A percentile compares a stretch with the other conserved stretches of the same genome.
Evolutionary conservation across 35 echinoderm and acorn worm species (phyloP).

Genomic region (Nesometra sesokonis): DNA sequence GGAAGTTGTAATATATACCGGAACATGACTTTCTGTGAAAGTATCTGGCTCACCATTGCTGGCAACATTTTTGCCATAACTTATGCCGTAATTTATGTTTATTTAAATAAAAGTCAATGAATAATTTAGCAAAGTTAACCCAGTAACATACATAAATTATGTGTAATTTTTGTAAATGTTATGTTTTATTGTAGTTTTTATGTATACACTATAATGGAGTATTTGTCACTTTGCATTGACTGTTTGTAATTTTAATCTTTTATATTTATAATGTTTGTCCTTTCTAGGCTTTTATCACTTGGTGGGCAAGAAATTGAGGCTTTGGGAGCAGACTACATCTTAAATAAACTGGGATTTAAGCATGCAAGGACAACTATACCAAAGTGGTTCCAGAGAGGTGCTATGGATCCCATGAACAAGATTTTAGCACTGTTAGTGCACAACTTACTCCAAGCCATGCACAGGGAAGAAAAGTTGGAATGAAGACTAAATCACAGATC

Average conservation of each 20-base stretch:
- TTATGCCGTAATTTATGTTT: too few relatives aligned
- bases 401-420: constrained; percentile 82
- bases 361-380: constrained; percentile 93
- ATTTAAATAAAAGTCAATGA: too few relatives aligned
- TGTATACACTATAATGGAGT: neutral
- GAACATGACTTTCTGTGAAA: too few relatives aligned
- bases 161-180: neutral
- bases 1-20: too few relatives aligned
- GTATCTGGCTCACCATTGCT: too few relatives aligned
- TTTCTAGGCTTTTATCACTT: constrained; percentile 63
- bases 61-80: too few relatives aligned
- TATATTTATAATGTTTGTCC: neutral
- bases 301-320: constrained; percentile 95
- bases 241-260: constrained; percentile 1
- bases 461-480: constrained; percentile 36
- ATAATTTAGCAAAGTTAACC: too few relatives aligned
- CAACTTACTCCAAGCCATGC: constrained; percentile 55
- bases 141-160: too few relatives aligned
- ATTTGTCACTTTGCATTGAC: neutral
- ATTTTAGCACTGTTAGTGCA: constrained; percentile 52
- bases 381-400: constrained; percentile 91
- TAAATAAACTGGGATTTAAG: constrained; percentile 84
- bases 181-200: neutral
- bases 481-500: neutral
- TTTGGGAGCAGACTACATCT: constrained; percentile 85